Evolutionary conservation across 1,140 invertebrate genomes (phyloP).

Genomic region (Ectropis grisescens): DNA sequence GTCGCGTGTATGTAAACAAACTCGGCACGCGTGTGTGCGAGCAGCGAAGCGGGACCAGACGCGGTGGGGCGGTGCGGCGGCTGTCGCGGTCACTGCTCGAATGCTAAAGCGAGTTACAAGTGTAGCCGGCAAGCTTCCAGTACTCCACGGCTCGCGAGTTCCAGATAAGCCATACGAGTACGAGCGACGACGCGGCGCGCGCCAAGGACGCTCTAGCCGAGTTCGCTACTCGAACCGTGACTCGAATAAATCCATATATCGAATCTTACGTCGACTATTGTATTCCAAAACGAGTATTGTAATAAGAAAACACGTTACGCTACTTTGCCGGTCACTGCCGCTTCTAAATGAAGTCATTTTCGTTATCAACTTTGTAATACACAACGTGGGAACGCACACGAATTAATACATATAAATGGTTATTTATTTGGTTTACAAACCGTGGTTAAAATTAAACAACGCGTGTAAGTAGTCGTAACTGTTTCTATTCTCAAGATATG

Average conservation of each 20-base stretch:
- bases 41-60: constrained; percentile 12
- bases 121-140: too few species aligned
- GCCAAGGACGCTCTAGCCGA: constrained; percentile 49
- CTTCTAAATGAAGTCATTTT: not conserved
- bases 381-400: too few species aligned
- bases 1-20: constrained; percentile 41
- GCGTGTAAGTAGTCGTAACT: too few species aligned
- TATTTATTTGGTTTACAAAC: too few species aligned
- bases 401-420: too few species aligned
- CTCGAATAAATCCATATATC: constrained; percentile 40
- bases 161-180: too few species aligned
- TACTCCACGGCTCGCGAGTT: too few species aligned
- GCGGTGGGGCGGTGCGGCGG: constrained; percentile 11
- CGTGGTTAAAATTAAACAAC: too few species aligned
- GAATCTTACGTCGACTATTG: constrained; percentile 33
- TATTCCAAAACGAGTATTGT: constrained; percentile 36
- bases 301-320: constrained; percentile 18
- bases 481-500: too few species aligned
- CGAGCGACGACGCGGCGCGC: constrained; percentile 24
- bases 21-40: constrained; percentile 10
- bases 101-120: constrained; percentile 14
- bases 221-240: constrained; percentile 41
- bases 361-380: too few species aligned
- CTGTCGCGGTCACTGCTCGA: constrained; percentile 28
- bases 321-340: constrained; percentile 18